phyloP scores from a whole-genome alignment of 1,140 invertebrate species.

The Lineus longissimus region DNA sequence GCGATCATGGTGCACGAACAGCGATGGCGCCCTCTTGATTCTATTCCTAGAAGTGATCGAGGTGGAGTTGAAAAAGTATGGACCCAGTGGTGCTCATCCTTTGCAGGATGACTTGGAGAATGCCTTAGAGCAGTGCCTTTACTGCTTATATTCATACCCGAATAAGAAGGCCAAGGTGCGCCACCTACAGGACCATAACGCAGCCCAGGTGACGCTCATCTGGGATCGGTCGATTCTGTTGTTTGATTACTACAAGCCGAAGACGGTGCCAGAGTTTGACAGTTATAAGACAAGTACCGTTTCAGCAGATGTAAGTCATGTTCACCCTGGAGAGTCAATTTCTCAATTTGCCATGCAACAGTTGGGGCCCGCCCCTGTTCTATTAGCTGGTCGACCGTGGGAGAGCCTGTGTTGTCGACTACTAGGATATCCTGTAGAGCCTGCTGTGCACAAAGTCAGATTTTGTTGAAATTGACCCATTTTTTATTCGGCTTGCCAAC shows the following conservation, averaged over 20 bases:
- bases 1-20: constrained; percentile 70
- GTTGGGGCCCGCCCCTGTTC: background rate
- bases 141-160: constrained; percentile 82
- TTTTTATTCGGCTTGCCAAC: too few relatives aligned
- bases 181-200: constrained; percentile 76
- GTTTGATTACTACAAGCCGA: constrained; percentile 80
- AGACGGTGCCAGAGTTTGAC: constrained; percentile 77
- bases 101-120: constrained; percentile 63
- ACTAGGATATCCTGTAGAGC: background rate
- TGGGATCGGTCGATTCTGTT: constrained; percentile 75
- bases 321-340: too few relatives aligned
- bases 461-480: too few relatives aligned
- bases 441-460: too few relatives aligned
- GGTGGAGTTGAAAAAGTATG: constrained; percentile 55
- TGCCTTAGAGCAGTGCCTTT: constrained; percentile 82
- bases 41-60: constrained; percentile 73
- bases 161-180: constrained; percentile 67
- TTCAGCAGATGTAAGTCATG: constrained; percentile 51
- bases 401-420: background rate
- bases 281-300: constrained; percentile 71
- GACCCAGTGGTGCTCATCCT: constrained; percentile 19
- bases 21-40: constrained; percentile 71
- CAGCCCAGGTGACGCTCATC: constrained; percentile 64
- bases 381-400: background rate
- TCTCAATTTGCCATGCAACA: constrained; percentile 5